Conservation (phyloP, 2,113 vertebrate species). For the Mesoclemmys tuberculata region DNA sequence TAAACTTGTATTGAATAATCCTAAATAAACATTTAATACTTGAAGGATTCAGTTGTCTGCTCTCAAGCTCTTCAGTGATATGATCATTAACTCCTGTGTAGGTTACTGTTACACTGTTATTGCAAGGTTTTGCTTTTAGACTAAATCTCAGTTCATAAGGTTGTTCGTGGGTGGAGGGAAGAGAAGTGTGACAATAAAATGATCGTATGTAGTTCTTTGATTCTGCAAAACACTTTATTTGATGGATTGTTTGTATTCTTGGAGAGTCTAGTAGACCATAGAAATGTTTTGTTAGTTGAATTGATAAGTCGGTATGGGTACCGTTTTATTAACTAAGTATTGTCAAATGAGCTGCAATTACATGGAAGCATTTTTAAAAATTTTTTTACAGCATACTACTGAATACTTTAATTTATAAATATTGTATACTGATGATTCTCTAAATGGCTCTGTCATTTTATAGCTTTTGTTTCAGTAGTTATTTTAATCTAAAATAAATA, state of each 20-base stretch:
- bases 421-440: neutral
- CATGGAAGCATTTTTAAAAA: neutral
- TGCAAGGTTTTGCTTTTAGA: neutral
- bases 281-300: neutral
- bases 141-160: neutral
- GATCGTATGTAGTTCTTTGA: neutral
- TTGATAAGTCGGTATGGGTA: neutral
- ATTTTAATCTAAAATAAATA: neutral
- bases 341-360: neutral
- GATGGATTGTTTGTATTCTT: fast-evolving
- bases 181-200: neutral
- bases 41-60: neutral
- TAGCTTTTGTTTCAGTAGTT: neutral
- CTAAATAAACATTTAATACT: neutral
- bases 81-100: neutral
- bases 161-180: neutral
- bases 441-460: neutral
- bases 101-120: fast-evolving
- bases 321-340: neutral
- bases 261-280: neutral
- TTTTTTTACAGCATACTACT: neutral
- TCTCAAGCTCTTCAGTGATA: fast-evolving
- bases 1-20: neutral
- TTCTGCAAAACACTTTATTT: neutral
- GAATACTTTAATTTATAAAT: neutral